phyloP scores from a whole-genome alignment of 2,797 vertebrate species.

The Ataeniobius toweri region DNA sequence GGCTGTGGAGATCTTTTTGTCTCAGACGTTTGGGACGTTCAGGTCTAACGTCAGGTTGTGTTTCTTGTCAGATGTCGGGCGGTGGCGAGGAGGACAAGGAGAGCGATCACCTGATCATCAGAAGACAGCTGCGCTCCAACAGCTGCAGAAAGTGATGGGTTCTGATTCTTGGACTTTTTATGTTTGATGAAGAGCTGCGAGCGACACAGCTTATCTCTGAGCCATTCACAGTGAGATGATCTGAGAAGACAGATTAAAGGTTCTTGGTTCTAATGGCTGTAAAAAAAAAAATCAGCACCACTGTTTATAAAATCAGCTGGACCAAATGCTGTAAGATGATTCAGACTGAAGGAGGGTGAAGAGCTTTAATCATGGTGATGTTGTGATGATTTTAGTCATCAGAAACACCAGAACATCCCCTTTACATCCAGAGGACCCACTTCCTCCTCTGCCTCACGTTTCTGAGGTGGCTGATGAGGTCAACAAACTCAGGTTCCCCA shows the following conservation, averaged over 20 bases:
- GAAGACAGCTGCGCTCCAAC: slow-evolving; percentile 84
- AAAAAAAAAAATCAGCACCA: neutral
- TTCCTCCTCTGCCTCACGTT: neutral
- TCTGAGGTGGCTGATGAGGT: neutral
- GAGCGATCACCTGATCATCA: slow-evolving; percentile 90
- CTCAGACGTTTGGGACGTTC: neutral
- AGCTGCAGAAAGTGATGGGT: slow-evolving; percentile 63
- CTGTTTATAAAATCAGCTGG: neutral
- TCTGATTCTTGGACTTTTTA: neutral
- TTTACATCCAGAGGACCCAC: neutral
- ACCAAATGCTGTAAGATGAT: neutral
- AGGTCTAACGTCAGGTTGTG: neutral
- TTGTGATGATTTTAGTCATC: neutral
- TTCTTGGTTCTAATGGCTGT: neutral
- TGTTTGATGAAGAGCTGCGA: neutral
- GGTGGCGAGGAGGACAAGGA: slow-evolving; percentile 82
- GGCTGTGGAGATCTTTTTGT: neutral
- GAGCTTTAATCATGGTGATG: neutral
- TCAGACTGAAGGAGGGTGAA: neutral
- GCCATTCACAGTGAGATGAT: neutral
- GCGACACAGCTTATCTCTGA: neutral
- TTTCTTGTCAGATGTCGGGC: slow-evolving; percentile 40
- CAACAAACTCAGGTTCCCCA: neutral
- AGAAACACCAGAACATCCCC: neutral
- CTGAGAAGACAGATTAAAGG: neutral